Evolutionary conservation across 2,113 vertebrate genomes (phyloP), one percentile per base, ranked within the genome.

Genomic region (Siphamia tubifer): DNA sequence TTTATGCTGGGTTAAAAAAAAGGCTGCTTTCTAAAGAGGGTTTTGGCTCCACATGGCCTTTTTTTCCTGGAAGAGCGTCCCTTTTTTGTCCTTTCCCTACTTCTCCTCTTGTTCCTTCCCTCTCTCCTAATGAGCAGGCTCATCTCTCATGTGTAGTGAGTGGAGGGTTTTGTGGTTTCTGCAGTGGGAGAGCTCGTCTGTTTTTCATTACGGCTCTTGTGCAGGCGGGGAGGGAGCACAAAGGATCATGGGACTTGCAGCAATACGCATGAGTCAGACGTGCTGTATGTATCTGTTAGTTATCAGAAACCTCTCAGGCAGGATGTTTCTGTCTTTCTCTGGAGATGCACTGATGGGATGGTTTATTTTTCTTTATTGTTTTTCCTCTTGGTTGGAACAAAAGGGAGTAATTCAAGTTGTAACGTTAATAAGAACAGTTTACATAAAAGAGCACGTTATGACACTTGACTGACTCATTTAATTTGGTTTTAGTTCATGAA

Each of bases 61-160:
- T n/a, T n/a, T 74, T 68, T 72, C 76, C 49, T 62, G 45, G 58
- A 82, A 84, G 70, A 12, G 27, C 23, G 6, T 63, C 63, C 25
- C 34, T 57, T 44, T 55, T 79, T 65, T 39, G 44, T 67, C 56
- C 49, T 43, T 43, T 17, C 57, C 34, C 40, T 54, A 27, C 51
- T 63, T 64, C 51, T 77, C 34, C 43, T 31, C 76, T 56, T 24
- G 5, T 68, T 73, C 81, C 68, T 65, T 80, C 68, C 77, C 58
- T 74, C 75, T 73, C 54, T 72, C 73, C 79, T 88, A 89, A 89
- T 85, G 84, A 89, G 81, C 81, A 48, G 40, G 54, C 76, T 87
- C 87, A 86, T 89, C 87, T 86, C 75, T 81, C 69, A 70, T 86
- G 76, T 83, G 77, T 54, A 77, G 64, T 62, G 68, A 86, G 86